Evolutionary conservation across 2,797 vertebrate genomes (phyloP).

Genomic region (Hippopotamyrus pictus): DNA sequence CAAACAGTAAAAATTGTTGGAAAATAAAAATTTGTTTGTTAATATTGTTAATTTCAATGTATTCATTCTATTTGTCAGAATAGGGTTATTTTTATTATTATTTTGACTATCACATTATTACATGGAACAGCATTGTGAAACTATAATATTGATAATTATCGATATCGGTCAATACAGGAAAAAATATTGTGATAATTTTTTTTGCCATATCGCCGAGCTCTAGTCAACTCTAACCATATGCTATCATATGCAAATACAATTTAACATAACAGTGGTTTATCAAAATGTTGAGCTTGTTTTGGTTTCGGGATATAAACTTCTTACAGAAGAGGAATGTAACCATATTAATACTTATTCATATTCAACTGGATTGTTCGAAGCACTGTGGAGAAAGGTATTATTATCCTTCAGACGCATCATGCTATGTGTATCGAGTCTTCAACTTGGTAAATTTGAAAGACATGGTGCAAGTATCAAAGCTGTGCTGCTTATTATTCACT

Average conservation of each 20-base stretch:
- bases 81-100: too few species aligned
- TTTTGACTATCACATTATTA: too few species aligned
- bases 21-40: too few species aligned
- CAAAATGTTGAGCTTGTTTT: neutral
- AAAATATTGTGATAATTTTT: too few species aligned
- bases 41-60: too few species aligned
- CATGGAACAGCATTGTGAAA: too few species aligned
- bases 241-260: neutral
- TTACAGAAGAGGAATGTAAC: neutral
- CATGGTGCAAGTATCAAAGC: neutral
- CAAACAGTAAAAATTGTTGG: too few species aligned
- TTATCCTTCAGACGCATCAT: neutral
- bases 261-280: neutral
- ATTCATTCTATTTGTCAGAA: too few species aligned
- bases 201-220: too few species aligned
- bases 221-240: neutral
- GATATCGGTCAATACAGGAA: too few species aligned
- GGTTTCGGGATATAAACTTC: neutral
- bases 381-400: neutral
- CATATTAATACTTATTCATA: neutral
- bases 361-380: neutral
- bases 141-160: too few species aligned
- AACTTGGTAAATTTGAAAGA: neutral
- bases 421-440: neutral
- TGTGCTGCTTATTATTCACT: neutral